Percentiles rank a stretch among this genome's conserved stretches.
Conservation (phyloP, 2,888 invertebrate genomes). For the Pinctada fucata region DNA sequence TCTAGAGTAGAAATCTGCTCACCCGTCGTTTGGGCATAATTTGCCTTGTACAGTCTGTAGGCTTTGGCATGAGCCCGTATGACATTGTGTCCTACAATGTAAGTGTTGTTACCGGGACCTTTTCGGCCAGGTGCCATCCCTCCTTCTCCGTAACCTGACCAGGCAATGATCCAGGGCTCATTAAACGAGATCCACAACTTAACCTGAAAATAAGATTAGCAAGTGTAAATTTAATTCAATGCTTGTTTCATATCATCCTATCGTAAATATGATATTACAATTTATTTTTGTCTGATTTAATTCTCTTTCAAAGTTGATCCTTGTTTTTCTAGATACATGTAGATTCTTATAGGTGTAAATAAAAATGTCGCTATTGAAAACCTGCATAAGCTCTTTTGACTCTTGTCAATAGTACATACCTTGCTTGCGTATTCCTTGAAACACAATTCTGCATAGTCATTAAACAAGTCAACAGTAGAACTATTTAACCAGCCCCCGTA, state of each 20-base stretch:
- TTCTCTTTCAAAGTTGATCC: too few species aligned
- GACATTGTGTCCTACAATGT: conserved; percentile 43
- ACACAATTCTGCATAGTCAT: conserved; percentile 73
- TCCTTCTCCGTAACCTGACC: conserved; percentile 62
- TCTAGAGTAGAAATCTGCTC: too few species aligned
- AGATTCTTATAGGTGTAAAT: too few species aligned
- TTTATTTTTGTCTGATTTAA: too few species aligned
- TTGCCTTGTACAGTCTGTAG: conserved; percentile 42
- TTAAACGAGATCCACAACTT: conserved; percentile 88
- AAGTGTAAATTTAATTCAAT: too few species aligned
- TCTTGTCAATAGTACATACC: conserved; percentile 45
- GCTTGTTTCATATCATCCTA: too few species aligned
- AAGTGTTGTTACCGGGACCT: conserved; percentile 23
- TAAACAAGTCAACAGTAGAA: conserved; percentile 69
- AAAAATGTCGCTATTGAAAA: too few species aligned
- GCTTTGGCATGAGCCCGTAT: conserved; percentile 51
- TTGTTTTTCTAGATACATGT: too few species aligned
- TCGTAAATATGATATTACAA: too few species aligned
- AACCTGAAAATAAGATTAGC: conserved; percentile 54
- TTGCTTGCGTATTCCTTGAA: conserved; percentile 74
- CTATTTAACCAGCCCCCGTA: conserved; percentile 76
- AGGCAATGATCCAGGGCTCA: conserved; percentile 80
- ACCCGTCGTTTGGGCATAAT: not conserved
- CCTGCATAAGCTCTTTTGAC: too few species aligned
- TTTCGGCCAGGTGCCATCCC: conserved; percentile 56